Base-by-base conservation (phyloP, 2,888 invertebrate species). In the Hesperia comma region DNA sequence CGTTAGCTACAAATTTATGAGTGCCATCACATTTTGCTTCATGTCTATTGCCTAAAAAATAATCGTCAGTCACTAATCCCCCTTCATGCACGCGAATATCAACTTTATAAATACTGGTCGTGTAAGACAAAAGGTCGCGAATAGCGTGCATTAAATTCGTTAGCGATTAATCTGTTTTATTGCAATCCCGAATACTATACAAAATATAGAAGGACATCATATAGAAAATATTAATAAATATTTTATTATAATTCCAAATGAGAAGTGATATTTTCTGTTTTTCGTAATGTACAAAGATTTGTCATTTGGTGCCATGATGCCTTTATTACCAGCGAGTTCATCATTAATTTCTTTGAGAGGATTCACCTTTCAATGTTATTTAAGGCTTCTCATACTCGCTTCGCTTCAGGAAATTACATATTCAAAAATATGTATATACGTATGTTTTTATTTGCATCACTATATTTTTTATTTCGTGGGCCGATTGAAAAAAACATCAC, bases 61-160 rank as follows among this genome's bases (percentile, higher is more conserved):
- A 46, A 46, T 46, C 43, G 17, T 46, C 17, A 46, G 43, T 46
- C 15, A 46, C 43, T 46, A 17, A 46, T 46, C 43, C 8, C 43
- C 6, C 6, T 17, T 15, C 43, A 6, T 15, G 43, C 43, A 17
- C 5, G 43, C 43, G 43, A 46, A 15, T 46, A 15, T 46, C 7
- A 46, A 46, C 17, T 8, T 46, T 46, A 46, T 17, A 43, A 6
- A 46, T 2, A 14, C 41, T 5, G 2, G 14, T 41, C 41, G 14
- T 17, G 6, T 0, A 17, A 2, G 6, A 6, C 17, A 17, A 15
- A 46, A 46, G 17, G 43, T 46, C 8, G 43, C 15, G 17, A 6
- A 46, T 7, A 15, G 43, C 43, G 43, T 2, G 43, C n/a, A 46
- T 7, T 1, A 46, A 8, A 5, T 46, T 15, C n/a, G 15, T 46